A percentile compares a stretch with the other conserved stretches of the same genome.
phyloP scores from a whole-genome alignment of 2,888 invertebrate species.

The Melipona beecheii region DNA sequence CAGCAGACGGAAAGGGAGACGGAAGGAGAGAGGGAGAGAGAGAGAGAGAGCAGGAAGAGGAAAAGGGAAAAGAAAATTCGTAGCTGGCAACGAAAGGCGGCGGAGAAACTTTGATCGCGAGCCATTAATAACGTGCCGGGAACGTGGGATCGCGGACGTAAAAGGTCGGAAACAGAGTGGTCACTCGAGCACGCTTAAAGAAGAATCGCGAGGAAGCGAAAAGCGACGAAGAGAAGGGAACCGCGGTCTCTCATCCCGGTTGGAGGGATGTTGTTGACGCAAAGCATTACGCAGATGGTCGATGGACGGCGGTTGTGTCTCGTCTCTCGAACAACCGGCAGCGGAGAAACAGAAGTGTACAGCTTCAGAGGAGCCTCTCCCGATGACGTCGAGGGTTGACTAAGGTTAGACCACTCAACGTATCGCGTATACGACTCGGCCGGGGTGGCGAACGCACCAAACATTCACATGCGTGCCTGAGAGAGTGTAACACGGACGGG shows the following conservation, averaged over 20 bases:
- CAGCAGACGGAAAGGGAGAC: background rate
- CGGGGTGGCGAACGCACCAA: slow-evolving; percentile 51
- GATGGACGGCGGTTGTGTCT: slow-evolving; percentile 65
- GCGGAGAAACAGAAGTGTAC: slow-evolving; percentile 65
- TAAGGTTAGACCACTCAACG: slow-evolving; percentile 74
- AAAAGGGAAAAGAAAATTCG: background rate
- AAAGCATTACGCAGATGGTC: slow-evolving; percentile 77
- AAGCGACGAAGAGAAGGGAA: background rate
- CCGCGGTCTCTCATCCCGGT: background rate
- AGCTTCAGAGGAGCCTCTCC: slow-evolving; percentile 65
- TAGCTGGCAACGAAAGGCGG: slow-evolving; percentile 8
- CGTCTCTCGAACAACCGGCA: slow-evolving; percentile 62
- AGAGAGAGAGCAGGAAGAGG: background rate
- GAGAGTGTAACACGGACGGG: slow-evolving; percentile 41
- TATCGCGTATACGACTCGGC: slow-evolving; percentile 54
- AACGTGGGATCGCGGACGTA: slow-evolving; percentile 20
- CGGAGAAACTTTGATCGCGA: slow-evolving; percentile 43
- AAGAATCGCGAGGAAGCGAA: slow-evolving; percentile 41
- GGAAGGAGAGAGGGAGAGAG: background rate
- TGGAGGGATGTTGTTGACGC: slow-evolving; percentile 76
- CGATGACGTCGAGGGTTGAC: slow-evolving; percentile 77
- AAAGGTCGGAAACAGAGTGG: slow-evolving; percentile 50
- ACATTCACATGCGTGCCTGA: slow-evolving; percentile 57
- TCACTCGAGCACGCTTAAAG: slow-evolving; percentile 53
- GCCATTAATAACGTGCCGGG: slow-evolving; percentile 46